Conservation (phyloP, 92 coral and sea anemone species). For the Parazoanthus swiftii region DNA sequence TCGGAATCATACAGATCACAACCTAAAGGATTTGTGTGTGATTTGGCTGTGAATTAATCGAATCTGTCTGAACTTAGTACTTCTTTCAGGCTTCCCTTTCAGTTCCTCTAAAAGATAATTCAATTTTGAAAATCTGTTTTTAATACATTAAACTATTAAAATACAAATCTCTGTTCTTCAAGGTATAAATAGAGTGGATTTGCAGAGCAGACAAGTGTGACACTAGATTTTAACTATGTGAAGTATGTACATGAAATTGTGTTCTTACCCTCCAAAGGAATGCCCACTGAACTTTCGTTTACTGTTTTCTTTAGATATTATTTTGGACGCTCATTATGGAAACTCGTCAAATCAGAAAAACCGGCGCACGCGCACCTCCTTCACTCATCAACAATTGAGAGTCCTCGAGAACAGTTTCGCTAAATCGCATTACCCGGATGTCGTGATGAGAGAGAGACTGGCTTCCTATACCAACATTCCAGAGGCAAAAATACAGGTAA, state of each 20-base stretch:
- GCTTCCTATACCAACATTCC: conserved; percentile 84
- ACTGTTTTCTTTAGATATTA: conserved; percentile 71
- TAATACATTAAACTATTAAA: neutral
- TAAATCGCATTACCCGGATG: conserved; percentile 95
- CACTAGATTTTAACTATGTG: neutral
- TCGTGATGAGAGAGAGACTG: conserved; percentile 85
- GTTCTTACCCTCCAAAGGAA: conserved; percentile 2
- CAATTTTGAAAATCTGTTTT: conserved; percentile 3
- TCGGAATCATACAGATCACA: neutral
- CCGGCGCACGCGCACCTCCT: conserved; percentile 95
- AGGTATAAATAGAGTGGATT: neutral
- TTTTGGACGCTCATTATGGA: conserved; percentile 90
- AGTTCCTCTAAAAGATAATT: neutral
- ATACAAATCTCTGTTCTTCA: neutral
- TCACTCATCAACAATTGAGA: conserved; percentile 92
- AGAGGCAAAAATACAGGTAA: conserved; percentile 93
- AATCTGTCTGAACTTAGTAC: neutral
- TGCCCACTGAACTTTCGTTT: neutral
- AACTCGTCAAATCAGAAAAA: conserved; percentile 71
- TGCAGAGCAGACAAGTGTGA: neutral
- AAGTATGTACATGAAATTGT: neutral
- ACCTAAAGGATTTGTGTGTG: conserved; percentile 5
- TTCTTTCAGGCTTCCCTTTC: neutral
- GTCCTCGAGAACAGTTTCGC: conserved; percentile 83
- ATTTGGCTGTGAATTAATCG: neutral